Percentiles rank a stretch among this genome's conserved stretches.
Conservation (phyloP, 1,140 invertebrate species). For the Brachionus manjavacas region DNA sequence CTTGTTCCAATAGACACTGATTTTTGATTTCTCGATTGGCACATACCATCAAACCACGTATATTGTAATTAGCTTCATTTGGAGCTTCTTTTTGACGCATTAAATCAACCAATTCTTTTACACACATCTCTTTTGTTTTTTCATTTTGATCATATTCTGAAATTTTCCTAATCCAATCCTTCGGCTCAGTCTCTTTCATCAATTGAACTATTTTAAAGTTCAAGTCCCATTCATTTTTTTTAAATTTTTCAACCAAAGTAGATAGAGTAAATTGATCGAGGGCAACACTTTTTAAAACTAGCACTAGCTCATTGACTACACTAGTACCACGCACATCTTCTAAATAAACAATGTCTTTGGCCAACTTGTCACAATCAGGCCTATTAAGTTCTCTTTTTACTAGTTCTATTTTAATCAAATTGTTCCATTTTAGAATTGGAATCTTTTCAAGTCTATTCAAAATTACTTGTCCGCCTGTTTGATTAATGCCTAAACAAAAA, state of each 20-base stretch:
- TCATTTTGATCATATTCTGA: neutral
- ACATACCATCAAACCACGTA: neutral
- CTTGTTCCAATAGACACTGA: neutral
- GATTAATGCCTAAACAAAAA: neutral
- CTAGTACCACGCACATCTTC: neutral
- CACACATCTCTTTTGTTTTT: neutral
- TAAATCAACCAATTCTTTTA: neutral
- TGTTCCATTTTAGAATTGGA: neutral
- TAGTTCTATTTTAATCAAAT: neutral
- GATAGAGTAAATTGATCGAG: neutral
- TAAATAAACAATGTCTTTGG: neutral
- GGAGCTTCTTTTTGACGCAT: slow-evolving; percentile 12
- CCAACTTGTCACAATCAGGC: neutral
- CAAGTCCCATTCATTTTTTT: neutral
- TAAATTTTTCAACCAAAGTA: neutral
- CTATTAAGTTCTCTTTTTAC: neutral
- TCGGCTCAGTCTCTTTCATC: neutral
- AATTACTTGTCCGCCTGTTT: neutral
- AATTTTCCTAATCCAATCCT: neutral
- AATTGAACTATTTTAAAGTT: neutral
- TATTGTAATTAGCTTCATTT: neutral
- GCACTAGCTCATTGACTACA: neutral
- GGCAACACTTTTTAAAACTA: neutral
- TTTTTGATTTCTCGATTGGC: neutral
- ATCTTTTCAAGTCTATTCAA: neutral